Percentiles rank a stretch among this genome's conserved stretches.
These are phyloP conservation scores for Sebastes iracundus DNA, from an alignment of 2,797 vertebrate genomes.

Conservation along the genomic window DNA sequence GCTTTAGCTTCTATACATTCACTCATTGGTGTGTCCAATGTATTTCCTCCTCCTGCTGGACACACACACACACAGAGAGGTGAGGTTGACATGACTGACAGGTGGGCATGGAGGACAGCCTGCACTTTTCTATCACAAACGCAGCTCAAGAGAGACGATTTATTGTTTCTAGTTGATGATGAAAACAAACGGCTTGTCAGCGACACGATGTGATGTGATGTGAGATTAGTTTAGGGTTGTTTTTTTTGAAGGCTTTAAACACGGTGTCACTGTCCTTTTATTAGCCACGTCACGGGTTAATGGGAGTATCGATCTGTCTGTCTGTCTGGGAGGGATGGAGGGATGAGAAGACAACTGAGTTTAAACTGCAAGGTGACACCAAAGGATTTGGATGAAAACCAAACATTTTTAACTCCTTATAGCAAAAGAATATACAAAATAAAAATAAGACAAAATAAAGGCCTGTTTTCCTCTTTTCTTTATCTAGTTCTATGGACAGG, in stretches of 20 bases:
- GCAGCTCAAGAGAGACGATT: neutral
- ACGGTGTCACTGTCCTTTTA: slow-evolving; percentile 68
- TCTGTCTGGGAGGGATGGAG: slow-evolving; percentile 5
- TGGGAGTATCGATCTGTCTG: slow-evolving; percentile 74
- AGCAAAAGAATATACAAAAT: neutral
- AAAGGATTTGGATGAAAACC: neutral
- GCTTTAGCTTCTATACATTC: slow-evolving; percentile 44
- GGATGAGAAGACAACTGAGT: slow-evolving; percentile 37
- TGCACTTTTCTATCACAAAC: neutral
- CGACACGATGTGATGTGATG: slow-evolving; percentile 4
- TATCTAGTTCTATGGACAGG: neutral
- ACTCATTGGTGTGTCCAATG: slow-evolving; percentile 63
- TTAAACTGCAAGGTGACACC: slow-evolving; percentile 32
- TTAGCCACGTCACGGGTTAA: slow-evolving; percentile 73
- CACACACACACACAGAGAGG: neutral
- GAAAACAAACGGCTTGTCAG: slow-evolving; percentile 49
- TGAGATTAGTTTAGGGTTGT: slow-evolving; percentile 26
- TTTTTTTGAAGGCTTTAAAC: slow-evolving; percentile 43
- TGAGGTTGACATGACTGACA: slow-evolving; percentile 25
- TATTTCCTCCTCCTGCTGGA: slow-evolving; percentile 57
- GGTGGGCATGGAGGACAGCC: slow-evolving; percentile 6
- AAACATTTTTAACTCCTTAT: neutral
- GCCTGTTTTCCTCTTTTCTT: neutral
- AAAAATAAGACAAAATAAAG: neutral
- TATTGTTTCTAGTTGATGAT: neutral